A percentile compares a stretch with the other conserved stretches of the same genome.
phyloP scores from a whole-genome alignment of 35 echinoderm and acorn worm species.

The Anneissia japonica region DNA sequence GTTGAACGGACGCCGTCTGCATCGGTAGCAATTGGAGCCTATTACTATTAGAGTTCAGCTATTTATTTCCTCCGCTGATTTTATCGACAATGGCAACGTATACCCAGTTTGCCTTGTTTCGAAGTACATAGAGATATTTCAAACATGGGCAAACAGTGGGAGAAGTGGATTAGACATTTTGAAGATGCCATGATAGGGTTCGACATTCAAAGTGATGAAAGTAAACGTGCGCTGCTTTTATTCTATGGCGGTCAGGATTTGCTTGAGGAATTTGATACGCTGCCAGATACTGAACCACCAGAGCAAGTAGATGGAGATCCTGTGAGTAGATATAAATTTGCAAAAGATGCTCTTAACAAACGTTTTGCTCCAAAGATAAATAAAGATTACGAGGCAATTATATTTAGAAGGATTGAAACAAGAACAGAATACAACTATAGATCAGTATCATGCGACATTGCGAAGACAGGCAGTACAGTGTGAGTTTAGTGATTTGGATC shows the following conservation, averaged over 20 bases:
- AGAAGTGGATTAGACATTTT: slow-evolving; percentile 33
- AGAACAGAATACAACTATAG: slow-evolving; percentile 45
- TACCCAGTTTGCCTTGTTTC: slow-evolving; percentile 27
- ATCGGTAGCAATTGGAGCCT: no score
- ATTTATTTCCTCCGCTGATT: no score
- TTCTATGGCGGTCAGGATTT: slow-evolving; percentile 41
- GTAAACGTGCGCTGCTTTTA: slow-evolving; percentile 41
- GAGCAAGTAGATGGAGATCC: no score
- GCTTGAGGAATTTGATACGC: slow-evolving; percentile 8
- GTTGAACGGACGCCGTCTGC: no score
- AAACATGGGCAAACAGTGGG: slow-evolving; percentile 13
- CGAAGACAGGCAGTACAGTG: slow-evolving; percentile 41
- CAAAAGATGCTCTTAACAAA: slow-evolving; percentile 2
- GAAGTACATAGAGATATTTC: slow-evolving; percentile 38
- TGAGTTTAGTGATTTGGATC: slow-evolving; percentile 40
- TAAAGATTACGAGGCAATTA: slow-evolving; percentile 40
- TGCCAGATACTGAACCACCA: neutral
- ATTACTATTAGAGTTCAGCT: no score
- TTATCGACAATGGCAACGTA: no score
- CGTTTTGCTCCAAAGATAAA: slow-evolving; percentile 38
- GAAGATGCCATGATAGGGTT: slow-evolving; percentile 56
- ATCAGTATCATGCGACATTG: slow-evolving; percentile 44
- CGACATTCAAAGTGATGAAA: slow-evolving; percentile 23
- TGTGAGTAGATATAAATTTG: slow-evolving; percentile 9
- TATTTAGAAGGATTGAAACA: slow-evolving; percentile 55